A percentile compares a stretch with the other conserved stretches of the same genome.
Conservation (phyloP, 2,113 vertebrate species). For the Helogale parvula region DNA sequence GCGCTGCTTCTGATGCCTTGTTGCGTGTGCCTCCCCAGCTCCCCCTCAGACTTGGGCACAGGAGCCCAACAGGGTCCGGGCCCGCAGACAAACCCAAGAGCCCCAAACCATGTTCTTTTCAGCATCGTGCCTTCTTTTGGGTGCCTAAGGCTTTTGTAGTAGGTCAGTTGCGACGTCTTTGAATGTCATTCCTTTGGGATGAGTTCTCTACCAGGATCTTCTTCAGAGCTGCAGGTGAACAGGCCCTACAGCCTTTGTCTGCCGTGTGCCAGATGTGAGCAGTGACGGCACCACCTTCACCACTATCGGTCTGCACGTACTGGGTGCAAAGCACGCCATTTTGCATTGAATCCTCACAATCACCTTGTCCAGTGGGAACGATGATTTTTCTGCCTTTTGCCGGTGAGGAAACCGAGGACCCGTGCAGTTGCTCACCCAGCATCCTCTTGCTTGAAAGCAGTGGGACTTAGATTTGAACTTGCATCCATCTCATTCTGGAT, state of each 20-base stretch:
- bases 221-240: not conserved
- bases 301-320: rapidly evolving
- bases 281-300: rapidly evolving
- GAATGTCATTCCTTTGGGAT: rapidly evolving
- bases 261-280: rapidly evolving
- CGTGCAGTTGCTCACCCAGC: rapidly evolving
- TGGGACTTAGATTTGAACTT: not conserved
- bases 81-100: not conserved
- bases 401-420: not conserved
- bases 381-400: not conserved
- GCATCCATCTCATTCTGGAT: not conserved
- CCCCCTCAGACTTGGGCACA: not conserved
- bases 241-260: not conserved
- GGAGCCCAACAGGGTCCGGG: not conserved
- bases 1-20: not conserved
- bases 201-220: not conserved
- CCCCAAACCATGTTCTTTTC: not conserved
- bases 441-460: not conserved
- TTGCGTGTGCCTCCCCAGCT: not conserved
- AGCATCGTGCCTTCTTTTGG: not conserved
- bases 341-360: not conserved
- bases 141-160: not conserved
- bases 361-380: not conserved
- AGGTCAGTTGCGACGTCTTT: not conserved
- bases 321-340: not conserved